Conservation (phyloP, 1,140 invertebrate genomes). For the Hesperophylax magnus region DNA sequence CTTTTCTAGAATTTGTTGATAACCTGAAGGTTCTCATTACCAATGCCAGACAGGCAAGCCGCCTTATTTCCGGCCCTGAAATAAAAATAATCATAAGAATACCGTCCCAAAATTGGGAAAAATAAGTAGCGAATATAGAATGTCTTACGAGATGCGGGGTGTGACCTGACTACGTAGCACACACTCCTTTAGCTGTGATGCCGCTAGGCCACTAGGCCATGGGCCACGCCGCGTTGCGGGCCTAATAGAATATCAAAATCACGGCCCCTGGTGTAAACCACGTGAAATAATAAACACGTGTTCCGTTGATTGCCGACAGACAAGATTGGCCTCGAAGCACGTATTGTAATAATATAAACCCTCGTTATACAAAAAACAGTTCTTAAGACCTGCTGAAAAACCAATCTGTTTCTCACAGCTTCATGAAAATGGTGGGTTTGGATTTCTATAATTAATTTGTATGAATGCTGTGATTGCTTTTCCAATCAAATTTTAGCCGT, state of each 20-base stretch:
- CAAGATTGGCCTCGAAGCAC: background rate
- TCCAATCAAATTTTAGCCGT: too few relatives aligned
- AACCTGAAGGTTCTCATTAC: background rate
- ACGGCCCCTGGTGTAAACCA: constrained; percentile 3
- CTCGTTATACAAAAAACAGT: too few relatives aligned
- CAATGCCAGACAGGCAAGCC: constrained; percentile 7
- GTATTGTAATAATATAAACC: too few relatives aligned
- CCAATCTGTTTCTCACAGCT: too few relatives aligned
- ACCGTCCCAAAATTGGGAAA: constrained; percentile 25
- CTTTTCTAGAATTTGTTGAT: too few relatives aligned
- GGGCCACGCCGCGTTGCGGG: background rate
- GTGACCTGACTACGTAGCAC: constrained; percentile 22
- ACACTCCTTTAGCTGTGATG: background rate
- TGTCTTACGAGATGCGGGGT: constrained; percentile 23
- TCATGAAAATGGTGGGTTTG: too few relatives aligned
- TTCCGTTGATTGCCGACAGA: constrained; percentile 10
- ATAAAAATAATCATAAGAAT: constrained; percentile 22
- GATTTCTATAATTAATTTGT: too few relatives aligned
- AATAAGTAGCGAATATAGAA: constrained; percentile 25
- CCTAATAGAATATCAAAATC: constrained; percentile 35
- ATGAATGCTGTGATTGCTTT: too few relatives aligned
- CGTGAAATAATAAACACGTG: constrained; percentile 32
- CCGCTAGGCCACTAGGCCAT: background rate
- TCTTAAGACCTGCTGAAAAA: too few relatives aligned
- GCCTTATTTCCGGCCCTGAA: constrained; percentile 12